Conservation (phyloP, 2,888 invertebrate genomes). For the Zaprionus bogoriensis region DNA sequence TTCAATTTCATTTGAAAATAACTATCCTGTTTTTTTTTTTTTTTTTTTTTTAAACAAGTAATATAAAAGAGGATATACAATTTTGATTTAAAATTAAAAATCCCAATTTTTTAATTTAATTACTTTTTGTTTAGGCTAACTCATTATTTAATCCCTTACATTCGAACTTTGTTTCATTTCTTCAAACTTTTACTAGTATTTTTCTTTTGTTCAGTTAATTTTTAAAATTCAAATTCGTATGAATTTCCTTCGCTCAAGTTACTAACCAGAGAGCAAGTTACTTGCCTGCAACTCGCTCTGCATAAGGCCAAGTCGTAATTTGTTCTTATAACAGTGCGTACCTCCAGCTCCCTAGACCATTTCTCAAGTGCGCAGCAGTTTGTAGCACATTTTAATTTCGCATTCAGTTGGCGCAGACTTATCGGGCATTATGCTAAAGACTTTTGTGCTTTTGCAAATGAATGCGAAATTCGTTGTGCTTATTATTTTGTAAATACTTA, state of each 20-base stretch:
- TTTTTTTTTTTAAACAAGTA: too few species aligned
- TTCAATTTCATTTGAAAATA: too few species aligned
- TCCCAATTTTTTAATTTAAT: too few species aligned
- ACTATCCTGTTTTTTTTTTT: too few species aligned
- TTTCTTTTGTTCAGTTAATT: not conserved
- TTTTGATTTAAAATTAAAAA: too few species aligned
- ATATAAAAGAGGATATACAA: too few species aligned
- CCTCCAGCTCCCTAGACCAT: not conserved
- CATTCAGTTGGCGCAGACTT: constrained; percentile 46
- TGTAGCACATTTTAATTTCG: constrained; percentile 54
- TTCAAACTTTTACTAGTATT: too few species aligned
- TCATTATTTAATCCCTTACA: too few species aligned
- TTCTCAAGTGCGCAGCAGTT: constrained; percentile 24
- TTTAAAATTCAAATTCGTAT: not conserved
- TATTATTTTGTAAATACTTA: constrained; percentile 25
- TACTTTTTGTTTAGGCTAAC: too few species aligned
- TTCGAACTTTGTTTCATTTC: too few species aligned
- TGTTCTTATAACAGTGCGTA: not conserved
- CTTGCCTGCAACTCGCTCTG: not conserved
- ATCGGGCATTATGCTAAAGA: constrained; percentile 34
- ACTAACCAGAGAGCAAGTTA: not conserved
- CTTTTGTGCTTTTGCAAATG: not conserved
- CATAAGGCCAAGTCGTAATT: not conserved
- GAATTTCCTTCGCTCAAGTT: not conserved
- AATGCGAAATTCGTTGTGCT: constrained; percentile 28